Conservation (phyloP, 2,888 invertebrate genomes). For the Sepioteuthis lessoniana region DNA sequence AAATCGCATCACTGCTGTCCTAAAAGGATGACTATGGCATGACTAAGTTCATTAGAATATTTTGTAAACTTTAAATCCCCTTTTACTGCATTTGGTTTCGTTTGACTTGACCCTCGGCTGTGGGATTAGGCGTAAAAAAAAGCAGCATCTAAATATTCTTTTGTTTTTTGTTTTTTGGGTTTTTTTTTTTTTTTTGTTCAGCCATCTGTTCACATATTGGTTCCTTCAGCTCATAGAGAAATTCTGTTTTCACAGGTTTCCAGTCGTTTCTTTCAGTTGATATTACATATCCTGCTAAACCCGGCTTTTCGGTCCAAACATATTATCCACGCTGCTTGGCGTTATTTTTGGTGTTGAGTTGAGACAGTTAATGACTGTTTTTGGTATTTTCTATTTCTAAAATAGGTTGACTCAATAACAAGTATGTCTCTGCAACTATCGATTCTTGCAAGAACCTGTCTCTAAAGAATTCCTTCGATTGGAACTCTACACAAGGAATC, state of each 20-base stretch:
- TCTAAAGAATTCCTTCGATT: not conserved
- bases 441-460: not conserved
- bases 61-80: no score
- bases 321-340: not conserved
- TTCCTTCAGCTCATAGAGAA: not conserved
- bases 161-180: no score
- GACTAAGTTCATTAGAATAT: no score
- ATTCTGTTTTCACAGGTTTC: not conserved
- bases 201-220: not conserved
- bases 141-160: no score
- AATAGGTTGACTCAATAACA: not conserved
- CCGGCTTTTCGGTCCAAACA: not conserved
- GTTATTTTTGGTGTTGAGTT: not conserved
- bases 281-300: not conserved
- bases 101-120: no score
- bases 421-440: not conserved
- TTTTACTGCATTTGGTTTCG: no score
- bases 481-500: not conserved
- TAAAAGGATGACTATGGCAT: no score
- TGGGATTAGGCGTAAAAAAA: no score
- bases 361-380: not conserved
- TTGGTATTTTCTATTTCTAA: not conserved
- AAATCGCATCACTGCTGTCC: no score
- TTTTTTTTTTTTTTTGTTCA: no score
- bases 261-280: not conserved